Base-by-base conservation (phyloP, 92 coral and sea anemone species). In the Plumapathes pennacea region DNA sequence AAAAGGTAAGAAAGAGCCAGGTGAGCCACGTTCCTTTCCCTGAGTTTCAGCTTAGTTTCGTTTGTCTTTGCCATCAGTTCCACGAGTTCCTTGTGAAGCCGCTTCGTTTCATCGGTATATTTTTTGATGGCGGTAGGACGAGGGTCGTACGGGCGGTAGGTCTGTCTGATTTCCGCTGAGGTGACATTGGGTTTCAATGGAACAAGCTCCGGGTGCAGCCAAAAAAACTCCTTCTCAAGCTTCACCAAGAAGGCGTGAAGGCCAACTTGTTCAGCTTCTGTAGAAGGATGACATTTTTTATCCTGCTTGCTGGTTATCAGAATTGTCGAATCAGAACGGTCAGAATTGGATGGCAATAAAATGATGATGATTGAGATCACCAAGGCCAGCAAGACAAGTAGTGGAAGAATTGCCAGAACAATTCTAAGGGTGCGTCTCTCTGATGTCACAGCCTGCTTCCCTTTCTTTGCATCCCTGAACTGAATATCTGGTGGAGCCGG, bases 81-180 rank as follows among this genome's bases (percentile, higher is more conserved):
- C 10, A 69, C 54, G 43, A 86, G 42, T 53, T 68, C 71, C 7
- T 64, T 39, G 18, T 71, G 48, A 4, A 86, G 54, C 14, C 51
- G 37, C 43, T 56, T 42, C 25, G 82, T 82, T 32, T 50, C 75
- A 50, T 86, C 95, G 14, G 95, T 84, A 25, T 31, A 54, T 51
- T 54, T 54, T 46, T 86, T 86, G 32, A 82, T 37, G n/a, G 68
- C 76, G 28, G 53, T 51, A 14, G 95, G 95, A n/a, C 51, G 64
- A 7, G 80, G 69, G 60, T 86, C 78, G 60, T 69, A 86, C 8
- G 89, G 89, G 3, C 85, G 76, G 55, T 59, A 70, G n/a, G 28
- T 48, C 37, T 22, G 40, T 23, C 54, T 69, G 26, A 76, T 29
- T 44, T 86, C 95, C 5, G 64, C 76, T 8, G 2, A 0, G 14